Evolutionary conservation across 2,888 invertebrate species (phyloP).

Genomic region (Mellilla xanthometata): DNA sequence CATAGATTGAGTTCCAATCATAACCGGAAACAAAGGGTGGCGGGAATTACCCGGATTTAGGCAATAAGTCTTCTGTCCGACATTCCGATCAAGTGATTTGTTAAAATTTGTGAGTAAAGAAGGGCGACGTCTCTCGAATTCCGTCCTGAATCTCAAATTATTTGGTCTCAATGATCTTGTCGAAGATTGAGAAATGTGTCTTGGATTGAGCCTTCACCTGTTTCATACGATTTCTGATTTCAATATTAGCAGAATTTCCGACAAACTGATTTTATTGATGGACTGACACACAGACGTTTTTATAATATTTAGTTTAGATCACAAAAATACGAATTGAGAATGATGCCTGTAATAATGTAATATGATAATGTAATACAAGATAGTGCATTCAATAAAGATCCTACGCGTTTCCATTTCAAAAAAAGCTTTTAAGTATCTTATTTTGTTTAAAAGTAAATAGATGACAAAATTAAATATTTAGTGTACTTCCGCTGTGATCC

Average conservation of each 20-base stretch:
- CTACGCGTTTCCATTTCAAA: conserved; percentile 16
- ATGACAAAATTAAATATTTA: too few species aligned
- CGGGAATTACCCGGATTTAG: conserved; percentile 46
- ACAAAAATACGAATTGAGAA: too few species aligned
- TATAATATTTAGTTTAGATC: too few species aligned
- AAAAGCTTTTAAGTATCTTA: conserved; percentile 44
- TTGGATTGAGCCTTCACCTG: not conserved
- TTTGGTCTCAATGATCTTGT: conserved; percentile 41
- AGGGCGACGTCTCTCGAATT: conserved; percentile 36
- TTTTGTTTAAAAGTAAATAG: conserved; percentile 40
- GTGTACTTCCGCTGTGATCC: too few species aligned
- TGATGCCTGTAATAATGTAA: too few species aligned
- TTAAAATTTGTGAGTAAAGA: conserved; percentile 48
- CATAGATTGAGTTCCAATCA: conserved; percentile 30
- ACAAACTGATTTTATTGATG: too few species aligned
- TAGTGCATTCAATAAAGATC: conserved; percentile 13
- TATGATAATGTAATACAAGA: too few species aligned
- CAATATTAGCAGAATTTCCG: not conserved
- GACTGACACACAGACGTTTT: too few species aligned
- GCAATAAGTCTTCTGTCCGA: conserved; percentile 56
- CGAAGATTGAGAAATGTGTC: conserved; percentile 10
- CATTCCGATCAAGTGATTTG: conserved; percentile 64
- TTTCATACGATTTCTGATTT: not conserved
- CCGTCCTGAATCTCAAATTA: conserved; percentile 53
- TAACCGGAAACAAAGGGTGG: conserved; percentile 39